Conservation (phyloP, 2,888 invertebrate species). For the Cerastis rubricosa region DNA sequence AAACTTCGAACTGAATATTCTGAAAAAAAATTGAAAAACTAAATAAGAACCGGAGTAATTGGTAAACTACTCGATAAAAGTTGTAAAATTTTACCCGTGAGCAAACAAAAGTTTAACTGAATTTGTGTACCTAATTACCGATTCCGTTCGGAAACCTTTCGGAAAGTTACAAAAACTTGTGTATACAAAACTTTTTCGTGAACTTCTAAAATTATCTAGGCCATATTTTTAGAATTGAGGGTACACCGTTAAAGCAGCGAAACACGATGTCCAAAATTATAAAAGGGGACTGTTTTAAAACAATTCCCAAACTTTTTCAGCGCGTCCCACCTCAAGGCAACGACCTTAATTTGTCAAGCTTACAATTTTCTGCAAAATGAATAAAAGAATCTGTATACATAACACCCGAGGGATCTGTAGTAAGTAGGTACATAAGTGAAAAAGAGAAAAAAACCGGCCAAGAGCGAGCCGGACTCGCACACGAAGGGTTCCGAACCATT, state of each 20-base stretch:
- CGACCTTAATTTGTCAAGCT: slow-evolving; percentile 79
- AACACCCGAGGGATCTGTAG: background rate
- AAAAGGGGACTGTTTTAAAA: slow-evolving; percentile 81
- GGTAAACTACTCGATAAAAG: slow-evolving; percentile 70
- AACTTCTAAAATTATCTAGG: slow-evolving; percentile 81
- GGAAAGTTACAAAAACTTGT: slow-evolving; percentile 76
- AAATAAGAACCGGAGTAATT: slow-evolving; percentile 53
- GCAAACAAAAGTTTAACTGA: slow-evolving; percentile 77
- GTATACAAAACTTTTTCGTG: slow-evolving; percentile 75
- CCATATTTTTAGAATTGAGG: slow-evolving; percentile 79
- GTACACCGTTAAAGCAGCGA: slow-evolving; percentile 67
- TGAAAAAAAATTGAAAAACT: slow-evolving; percentile 40
- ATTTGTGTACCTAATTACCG: slow-evolving; percentile 83
- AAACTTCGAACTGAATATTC: slow-evolving; percentile 31
- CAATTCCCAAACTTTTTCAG: slow-evolving; percentile 81
- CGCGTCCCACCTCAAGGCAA: slow-evolving; percentile 76
- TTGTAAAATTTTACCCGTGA: slow-evolving; percentile 67
- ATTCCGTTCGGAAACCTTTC: slow-evolving; percentile 78
- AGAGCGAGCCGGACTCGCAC: too few species aligned
- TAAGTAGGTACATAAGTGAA: background rate
- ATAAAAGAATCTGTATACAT: slow-evolving; percentile 14
- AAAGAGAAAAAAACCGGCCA: too few species aligned
- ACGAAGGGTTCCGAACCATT: too few species aligned
- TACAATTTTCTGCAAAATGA: slow-evolving; percentile 69
- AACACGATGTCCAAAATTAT: slow-evolving; percentile 83